Percentiles rank a stretch among this genome's conserved stretches.
Evolutionary conservation across 2,113 vertebrate genomes (phyloP).

Genomic region (Tragelaphus strepsiceros): DNA sequence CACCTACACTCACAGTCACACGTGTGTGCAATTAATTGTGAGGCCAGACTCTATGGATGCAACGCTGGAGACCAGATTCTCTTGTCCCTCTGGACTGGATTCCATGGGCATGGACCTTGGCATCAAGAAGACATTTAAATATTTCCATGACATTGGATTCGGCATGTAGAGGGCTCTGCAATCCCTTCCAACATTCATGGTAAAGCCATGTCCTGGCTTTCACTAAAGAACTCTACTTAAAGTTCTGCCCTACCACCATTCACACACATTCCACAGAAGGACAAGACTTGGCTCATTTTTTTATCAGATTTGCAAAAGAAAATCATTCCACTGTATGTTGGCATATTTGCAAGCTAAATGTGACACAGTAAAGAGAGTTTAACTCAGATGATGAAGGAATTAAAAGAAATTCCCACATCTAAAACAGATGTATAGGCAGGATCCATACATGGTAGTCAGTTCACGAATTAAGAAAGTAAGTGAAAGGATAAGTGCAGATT

Average conservation of each 20-base stretch:
- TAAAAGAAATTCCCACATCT: constrained; percentile 41
- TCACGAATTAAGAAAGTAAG: constrained; percentile 63
- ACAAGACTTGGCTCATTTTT: constrained; percentile 44
- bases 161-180: background rate
- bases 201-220: background rate
- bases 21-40: background rate
- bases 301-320: constrained; percentile 61
- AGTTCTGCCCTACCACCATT: background rate
- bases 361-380: constrained; percentile 46
- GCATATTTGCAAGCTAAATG: background rate
- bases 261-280: background rate
- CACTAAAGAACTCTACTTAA: background rate
- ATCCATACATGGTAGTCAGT: constrained; percentile 53
- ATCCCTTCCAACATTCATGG: background rate
- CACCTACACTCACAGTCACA: background rate
- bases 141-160: background rate
- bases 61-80: background rate
- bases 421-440: constrained; percentile 65
- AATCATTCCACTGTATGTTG: constrained; percentile 53
- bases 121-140: background rate
- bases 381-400: constrained; percentile 56
- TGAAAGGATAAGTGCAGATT: constrained; percentile 68
- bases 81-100: background rate
- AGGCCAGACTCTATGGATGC: background rate
- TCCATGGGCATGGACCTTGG: background rate